Base-by-base conservation (phyloP, 2,888 invertebrate species). In the Apotomis betuletana region DNA sequence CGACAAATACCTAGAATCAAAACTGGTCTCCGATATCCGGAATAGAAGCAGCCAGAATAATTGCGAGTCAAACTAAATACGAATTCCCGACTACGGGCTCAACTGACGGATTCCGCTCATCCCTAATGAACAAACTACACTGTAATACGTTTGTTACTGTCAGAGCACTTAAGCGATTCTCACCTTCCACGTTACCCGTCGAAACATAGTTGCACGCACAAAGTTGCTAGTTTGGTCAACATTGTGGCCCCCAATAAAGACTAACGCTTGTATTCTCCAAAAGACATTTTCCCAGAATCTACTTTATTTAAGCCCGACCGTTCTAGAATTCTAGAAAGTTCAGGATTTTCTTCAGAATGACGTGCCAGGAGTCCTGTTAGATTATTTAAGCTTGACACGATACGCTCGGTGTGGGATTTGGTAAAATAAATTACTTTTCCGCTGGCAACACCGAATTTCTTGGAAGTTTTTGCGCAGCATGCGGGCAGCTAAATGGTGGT, bases 331-430 rank as follows among this genome's bases (percentile, higher is more conserved):
- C 63, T 52, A 59, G 67, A 71, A 67, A 67, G 49, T 54, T 58
- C 67, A 55, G 67, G 67, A 59, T 57, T 70, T 72, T 27, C 62
- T 62, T 38, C 58, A 49, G 67, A 8, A 54, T 72, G 67, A 72
- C 72, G 67, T 72, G 72, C 58, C 58, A 54, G 63, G 72, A 63
- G 63, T 55, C 57, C 51, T 68, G 67, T 67, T 72, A 72, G 72
- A 68, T 72, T 72, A 72, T 72, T 72, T 72, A 72, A 72, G 67
- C 63, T 58, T 44, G 51, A 54, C 67, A 61, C 67, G 72, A 68
- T 72, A 72, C 67, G 67, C 55, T 44, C 51, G 57, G 62, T 57
- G 41, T 49, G 52, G 67, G 67, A 68, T 68, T 63, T 68, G 62
- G 58, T 72, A 58, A 68, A 72, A 72, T 72, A 72, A 72, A 72